These are phyloP conservation scores for Chrysochloris asiatica DNA, from an alignment of 2,113 vertebrate genomes.

Conservation along the genomic window DNA sequence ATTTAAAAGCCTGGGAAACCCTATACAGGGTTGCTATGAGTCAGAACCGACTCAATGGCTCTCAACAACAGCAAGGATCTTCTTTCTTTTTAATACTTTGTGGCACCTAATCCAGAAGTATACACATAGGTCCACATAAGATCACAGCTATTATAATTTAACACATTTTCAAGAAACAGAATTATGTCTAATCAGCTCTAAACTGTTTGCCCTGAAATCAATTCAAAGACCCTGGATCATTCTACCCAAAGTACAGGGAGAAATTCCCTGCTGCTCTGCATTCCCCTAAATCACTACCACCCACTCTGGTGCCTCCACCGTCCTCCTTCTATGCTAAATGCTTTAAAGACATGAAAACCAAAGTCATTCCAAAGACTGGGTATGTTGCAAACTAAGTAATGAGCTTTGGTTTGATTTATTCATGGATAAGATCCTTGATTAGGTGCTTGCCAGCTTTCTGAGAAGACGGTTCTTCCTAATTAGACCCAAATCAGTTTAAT, in stretches of 20 bases:
- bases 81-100: neutral
- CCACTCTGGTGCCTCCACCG: neutral
- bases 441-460: neutral
- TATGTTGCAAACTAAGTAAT: neutral
- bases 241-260: neutral
- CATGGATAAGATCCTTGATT: neutral
- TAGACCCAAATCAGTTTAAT: neutral
- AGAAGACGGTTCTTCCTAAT: neutral
- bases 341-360: neutral
- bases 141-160: neutral
- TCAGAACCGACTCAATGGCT: too few relatives aligned
- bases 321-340: neutral
- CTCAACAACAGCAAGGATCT: too few relatives aligned
- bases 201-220: neutral
- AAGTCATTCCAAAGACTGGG: neutral
- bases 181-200: neutral
- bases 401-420: neutral
- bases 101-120: neutral
- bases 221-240: neutral
- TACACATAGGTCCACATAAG: neutral
- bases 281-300: neutral
- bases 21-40: too few relatives aligned
- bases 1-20: too few relatives aligned
- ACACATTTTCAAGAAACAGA: neutral
- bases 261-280: neutral